Evolutionary conservation across 2,888 invertebrate genomes (phyloP).

Genomic region (Cheilosia vernalis): DNA sequence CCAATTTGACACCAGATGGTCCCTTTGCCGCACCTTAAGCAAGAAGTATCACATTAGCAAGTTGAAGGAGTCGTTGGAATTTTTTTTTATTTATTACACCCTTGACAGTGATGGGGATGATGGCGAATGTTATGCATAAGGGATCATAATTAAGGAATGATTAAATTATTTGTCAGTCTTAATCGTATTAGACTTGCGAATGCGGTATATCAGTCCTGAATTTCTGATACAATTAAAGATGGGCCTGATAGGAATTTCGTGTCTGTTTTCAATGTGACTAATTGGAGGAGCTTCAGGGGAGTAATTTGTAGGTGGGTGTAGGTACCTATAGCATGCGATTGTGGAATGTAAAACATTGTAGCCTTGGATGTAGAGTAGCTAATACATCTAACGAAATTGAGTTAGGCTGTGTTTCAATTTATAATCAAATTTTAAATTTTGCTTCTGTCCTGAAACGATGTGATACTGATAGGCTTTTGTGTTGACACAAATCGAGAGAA

Average conservation of each 20-base stretch:
- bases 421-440: too few species aligned
- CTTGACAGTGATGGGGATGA: conserved; percentile 31
- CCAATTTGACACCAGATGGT: conserved; percentile 70
- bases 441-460: too few species aligned
- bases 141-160: conserved; percentile 63
- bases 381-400: too few species aligned
- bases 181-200: conserved; percentile 32
- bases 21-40: conserved; percentile 14
- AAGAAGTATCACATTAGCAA: conserved; percentile 23
- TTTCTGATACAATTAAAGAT: conserved; percentile 20
- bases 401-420: too few species aligned
- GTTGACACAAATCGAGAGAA: too few species aligned
- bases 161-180: conserved; percentile 59
- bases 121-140: conserved; percentile 42
- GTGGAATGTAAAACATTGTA: too few species aligned
- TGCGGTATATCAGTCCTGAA: not conserved
- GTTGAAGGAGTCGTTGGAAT: conserved; percentile 51
- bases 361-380: too few species aligned
- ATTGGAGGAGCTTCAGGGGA: too few species aligned
- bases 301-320: too few species aligned
- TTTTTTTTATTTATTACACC: conserved; percentile 61
- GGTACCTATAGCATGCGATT: too few species aligned
- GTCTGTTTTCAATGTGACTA: too few species aligned
- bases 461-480: too few species aligned
- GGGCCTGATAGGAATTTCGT: not conserved